These are phyloP conservation scores for Stomatorhinus walkeri DNA, from an alignment of 2,797 vertebrate genomes.

Conservation along the genomic window DNA sequence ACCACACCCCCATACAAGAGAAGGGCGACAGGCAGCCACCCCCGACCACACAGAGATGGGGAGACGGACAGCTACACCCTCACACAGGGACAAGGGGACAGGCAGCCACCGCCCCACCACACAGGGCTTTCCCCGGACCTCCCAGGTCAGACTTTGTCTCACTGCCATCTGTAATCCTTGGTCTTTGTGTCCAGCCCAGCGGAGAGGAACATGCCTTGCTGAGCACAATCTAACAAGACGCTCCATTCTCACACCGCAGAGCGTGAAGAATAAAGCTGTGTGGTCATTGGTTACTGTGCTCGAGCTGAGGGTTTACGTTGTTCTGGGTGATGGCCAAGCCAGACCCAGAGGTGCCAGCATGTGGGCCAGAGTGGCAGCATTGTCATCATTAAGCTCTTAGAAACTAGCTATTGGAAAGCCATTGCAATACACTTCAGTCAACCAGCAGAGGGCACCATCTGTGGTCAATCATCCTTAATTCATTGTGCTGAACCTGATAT, in stretches of 20 bases:
- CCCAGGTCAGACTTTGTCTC: background rate
- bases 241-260: background rate
- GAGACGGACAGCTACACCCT: background rate
- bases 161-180: slow-evolving; percentile 3
- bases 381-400: background rate
- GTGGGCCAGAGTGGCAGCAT: background rate
- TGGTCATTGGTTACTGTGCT: background rate
- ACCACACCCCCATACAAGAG: background rate
- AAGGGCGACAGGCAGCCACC: background rate
- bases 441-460: slow-evolving; percentile 34
- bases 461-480: slow-evolving; percentile 50
- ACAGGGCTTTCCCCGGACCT: background rate
- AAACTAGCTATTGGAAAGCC: background rate
- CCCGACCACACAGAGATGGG: background rate
- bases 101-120: background rate
- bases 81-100: background rate
- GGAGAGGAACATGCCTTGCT: slow-evolving; percentile 13
- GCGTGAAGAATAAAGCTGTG: slow-evolving; percentile 7
- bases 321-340: background rate
- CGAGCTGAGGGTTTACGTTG: background rate
- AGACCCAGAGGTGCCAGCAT: background rate
- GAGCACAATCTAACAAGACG: slow-evolving; percentile 16
- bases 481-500: slow-evolving; percentile 62
- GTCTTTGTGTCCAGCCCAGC: slow-evolving; percentile 6
- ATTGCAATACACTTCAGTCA: background rate